phyloP scores from a whole-genome alignment of 2,113 vertebrate genomes.

The Oceanites oceanicus region DNA sequence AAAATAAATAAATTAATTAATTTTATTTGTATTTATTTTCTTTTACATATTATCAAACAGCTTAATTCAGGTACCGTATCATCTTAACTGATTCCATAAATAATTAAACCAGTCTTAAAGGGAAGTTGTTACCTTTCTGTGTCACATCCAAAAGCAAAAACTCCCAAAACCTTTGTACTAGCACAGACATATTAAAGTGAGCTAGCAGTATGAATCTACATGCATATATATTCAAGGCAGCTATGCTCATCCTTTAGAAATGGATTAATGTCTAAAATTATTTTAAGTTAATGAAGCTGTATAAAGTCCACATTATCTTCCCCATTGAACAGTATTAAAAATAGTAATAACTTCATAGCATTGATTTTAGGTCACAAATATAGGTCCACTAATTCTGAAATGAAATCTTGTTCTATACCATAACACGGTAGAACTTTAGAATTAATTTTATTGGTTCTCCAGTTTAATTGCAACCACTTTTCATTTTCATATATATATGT shows the following conservation, averaged over 20 bases:
- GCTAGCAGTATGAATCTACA: neutral
- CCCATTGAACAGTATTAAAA: neutral
- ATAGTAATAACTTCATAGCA: neutral
- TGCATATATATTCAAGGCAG: neutral
- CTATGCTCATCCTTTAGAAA: neutral
- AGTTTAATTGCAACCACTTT: neutral
- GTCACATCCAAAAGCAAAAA: neutral
- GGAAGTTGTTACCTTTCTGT: neutral
- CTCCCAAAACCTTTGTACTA: neutral
- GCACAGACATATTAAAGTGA: neutral
- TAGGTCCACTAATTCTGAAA: neutral
- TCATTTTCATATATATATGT: neutral
- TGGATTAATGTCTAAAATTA: neutral
- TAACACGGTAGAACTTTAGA: neutral
- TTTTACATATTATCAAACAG: neutral
- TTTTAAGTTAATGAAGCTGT: neutral
- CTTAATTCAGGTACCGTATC: neutral
- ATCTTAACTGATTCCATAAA: neutral
- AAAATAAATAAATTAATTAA: neutral
- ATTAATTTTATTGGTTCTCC: neutral
- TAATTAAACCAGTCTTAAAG: neutral
- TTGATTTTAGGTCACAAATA: neutral
- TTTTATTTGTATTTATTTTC: neutral
- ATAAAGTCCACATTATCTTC: neutral
- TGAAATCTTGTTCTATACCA: neutral